Base-by-base conservation (phyloP, 1,140 invertebrate genomes). In the Adoxophyes honmai region DNA sequence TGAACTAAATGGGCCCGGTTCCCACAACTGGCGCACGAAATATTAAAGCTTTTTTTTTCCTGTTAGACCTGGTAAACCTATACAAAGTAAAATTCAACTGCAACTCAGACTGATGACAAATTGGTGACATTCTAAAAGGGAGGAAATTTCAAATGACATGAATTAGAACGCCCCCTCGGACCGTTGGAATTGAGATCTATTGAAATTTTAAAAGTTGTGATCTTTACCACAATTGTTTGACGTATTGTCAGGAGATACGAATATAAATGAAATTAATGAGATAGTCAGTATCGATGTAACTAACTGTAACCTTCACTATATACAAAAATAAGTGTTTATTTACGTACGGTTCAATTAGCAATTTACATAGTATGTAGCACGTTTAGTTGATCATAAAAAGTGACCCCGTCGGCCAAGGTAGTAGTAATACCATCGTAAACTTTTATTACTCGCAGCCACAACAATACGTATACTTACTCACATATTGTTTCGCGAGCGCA, bases 391-490 rank as follows among this genome's bases (percentile, higher is more conserved):
- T 55, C 55, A 64, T 68, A 66, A 66, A 68, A 62, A 59, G 36
- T 57, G 64, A 62, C 69, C 66, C 68, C 57, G n/a, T 3, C 21
- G 57, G 36, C 57, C 59, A 48, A 14, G 57, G 61, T 59, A n/a
- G n/a, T 28, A 69, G 60, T 57, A 52, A 58, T 33, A 60, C 34
- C 39, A 58, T 57, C 62, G 55, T 73, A 66, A 72, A 73, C 52
- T 60, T 65, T 67, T 73, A 69, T 68, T 57, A 38, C 59, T 48
- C 1, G 28, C 36, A 14, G 48, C 39, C 7, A 59, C 57, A 51
- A 62, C 39, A 61, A 37, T 56, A 60, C n/a, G 55, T 60, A 60
- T n/a, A n/a, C n/a, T n/a, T n/a, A n/a, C n/a, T n/a, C n/a, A n/a
- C n/a, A 55, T 66, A 38, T 66, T 57, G 59, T 59, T 61, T 52